These are phyloP conservation scores for Dichetophora obliterata DNA, from an alignment of 2,888 invertebrate genomes.

Conservation along the genomic window DNA sequence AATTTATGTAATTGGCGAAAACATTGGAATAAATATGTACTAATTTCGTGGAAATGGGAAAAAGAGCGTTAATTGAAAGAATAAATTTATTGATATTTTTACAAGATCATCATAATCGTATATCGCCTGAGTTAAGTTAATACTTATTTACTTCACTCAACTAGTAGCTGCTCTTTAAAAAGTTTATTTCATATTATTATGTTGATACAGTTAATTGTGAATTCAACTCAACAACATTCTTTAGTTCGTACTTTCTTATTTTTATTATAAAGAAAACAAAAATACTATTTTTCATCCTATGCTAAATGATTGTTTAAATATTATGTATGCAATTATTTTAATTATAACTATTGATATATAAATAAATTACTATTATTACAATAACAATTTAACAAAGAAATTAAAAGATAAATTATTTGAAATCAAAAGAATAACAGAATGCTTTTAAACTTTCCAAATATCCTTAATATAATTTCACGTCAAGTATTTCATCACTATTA, in stretches of 20 bases:
- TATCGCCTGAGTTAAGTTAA: neutral
- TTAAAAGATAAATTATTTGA: conserved; percentile 13
- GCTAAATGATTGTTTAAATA: conserved; percentile 12
- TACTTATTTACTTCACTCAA: neutral
- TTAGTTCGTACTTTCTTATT: conserved; percentile 5
- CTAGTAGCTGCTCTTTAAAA: neutral
- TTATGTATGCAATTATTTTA: conserved; percentile 21
- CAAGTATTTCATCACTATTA: too few species aligned
- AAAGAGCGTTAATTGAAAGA: neutral
- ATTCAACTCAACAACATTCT: neutral
- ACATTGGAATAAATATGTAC: neutral
- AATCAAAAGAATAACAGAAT: neutral
- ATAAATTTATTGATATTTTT: neutral
- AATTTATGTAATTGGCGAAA: neutral
- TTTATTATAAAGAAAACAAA: too few species aligned
- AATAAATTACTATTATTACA: conserved; percentile 4
- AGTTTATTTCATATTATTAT: neutral
- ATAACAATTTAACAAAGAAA: neutral
- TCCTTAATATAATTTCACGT: too few species aligned
- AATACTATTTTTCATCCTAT: neutral
- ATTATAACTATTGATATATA: conserved; percentile 6
- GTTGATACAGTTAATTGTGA: neutral
- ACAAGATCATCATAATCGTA: neutral
- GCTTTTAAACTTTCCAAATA: too few species aligned
- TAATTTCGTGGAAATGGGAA: neutral